Conservation (phyloP, 1,140 invertebrate species). For the Coenobita brevimanus region DNA sequence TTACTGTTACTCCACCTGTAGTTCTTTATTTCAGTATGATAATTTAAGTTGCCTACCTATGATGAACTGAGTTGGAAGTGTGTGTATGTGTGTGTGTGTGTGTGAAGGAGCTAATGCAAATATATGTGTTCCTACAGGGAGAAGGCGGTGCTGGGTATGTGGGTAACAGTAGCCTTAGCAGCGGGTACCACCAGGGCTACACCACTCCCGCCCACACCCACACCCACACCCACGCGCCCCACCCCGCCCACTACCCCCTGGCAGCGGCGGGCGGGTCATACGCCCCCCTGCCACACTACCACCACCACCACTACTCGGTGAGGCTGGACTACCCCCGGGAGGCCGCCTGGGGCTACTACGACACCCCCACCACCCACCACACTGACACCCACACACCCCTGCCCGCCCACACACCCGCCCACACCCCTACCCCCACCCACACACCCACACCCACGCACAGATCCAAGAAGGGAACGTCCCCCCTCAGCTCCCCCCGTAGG, state of each 20-base stretch:
- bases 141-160: too few species aligned
- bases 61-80: too few species aligned
- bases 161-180: background rate
- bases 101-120: too few species aligned
- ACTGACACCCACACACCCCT: slow-evolving; percentile 13
- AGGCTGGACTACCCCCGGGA: slow-evolving; percentile 58
- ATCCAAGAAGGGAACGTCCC: slow-evolving; percentile 28
- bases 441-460: background rate
- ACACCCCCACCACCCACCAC: slow-evolving; percentile 9
- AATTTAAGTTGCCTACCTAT: too few species aligned
- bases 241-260: slow-evolving; percentile 1
- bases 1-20: too few species aligned
- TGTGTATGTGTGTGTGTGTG: too few species aligned
- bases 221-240: slow-evolving; percentile 13
- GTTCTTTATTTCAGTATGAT: too few species aligned
- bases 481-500: slow-evolving; percentile 35
- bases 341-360: slow-evolving; percentile 54
- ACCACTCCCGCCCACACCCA: slow-evolving; percentile 12
- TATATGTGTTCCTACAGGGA: too few species aligned
- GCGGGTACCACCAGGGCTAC: slow-evolving; percentile 24
- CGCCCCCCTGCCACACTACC: slow-evolving; percentile 38
- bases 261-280: background rate
- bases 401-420: slow-evolving; percentile 3
- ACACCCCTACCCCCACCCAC: slow-evolving; percentile 12
- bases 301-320: slow-evolving; percentile 36